Evolutionary conservation across 2,113 vertebrate species (phyloP).

Genomic region (Phrynosoma blainvillii): DNA sequence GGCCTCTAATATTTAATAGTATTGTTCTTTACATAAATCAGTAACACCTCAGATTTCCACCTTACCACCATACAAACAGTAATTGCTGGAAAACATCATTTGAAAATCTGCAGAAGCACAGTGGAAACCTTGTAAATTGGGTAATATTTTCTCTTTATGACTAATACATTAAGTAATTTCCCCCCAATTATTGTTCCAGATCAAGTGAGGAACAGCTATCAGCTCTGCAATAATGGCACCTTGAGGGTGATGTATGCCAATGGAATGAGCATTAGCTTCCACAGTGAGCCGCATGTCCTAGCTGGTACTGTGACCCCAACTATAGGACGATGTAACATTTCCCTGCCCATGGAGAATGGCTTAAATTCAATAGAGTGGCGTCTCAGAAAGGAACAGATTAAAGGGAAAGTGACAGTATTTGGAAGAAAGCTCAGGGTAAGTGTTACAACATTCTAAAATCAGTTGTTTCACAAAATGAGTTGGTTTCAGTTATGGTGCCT

Average conservation of each 20-base stretch:
- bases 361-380: slow-evolving; percentile 99
- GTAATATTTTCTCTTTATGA: slow-evolving; percentile 73
- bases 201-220: slow-evolving; percentile 99
- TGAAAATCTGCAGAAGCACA: slow-evolving; percentile 73
- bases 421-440: slow-evolving; percentile 98
- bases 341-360: slow-evolving; percentile 95
- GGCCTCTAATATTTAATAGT: slow-evolving; percentile 69
- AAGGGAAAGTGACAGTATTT: slow-evolving; percentile 97
- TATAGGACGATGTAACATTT: slow-evolving; percentile 97
- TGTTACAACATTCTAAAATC: slow-evolving; percentile 16
- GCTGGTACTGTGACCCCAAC: slow-evolving; percentile 96
- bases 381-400: slow-evolving; percentile 95
- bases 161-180: slow-evolving; percentile 70
- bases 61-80: slow-evolving; percentile 65
- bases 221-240: slow-evolving; percentile 97
- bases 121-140: slow-evolving; percentile 74
- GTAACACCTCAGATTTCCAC: slow-evolving; percentile 71
- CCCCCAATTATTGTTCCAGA: slow-evolving; percentile 81
- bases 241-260: slow-evolving; percentile 98
- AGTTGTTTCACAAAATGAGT: slow-evolving; percentile 27
- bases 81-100: slow-evolving; percentile 74
- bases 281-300: slow-evolving; percentile 97
- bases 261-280: slow-evolving; percentile 98
- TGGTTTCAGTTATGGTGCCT: not conserved
- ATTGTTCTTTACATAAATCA: slow-evolving; percentile 72